Base-by-base conservation (phyloP, 1,140 invertebrate genomes). In the Drosophila bipectinata region DNA sequence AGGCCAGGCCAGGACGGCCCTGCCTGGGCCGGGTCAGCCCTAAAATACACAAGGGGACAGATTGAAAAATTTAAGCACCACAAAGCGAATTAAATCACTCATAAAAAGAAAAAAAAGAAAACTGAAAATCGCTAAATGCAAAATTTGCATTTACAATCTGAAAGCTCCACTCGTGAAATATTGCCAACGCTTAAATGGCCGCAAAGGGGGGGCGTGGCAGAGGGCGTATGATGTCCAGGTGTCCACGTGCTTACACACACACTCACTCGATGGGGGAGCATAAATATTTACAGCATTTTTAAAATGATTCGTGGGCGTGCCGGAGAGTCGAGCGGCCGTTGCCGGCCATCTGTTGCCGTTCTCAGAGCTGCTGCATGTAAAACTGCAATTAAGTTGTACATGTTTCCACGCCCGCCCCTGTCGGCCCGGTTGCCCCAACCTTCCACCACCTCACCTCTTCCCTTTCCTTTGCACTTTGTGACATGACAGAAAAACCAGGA, bases 311-410 rank as follows among this genome's bases (percentile, higher is more conserved):
- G 73, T 72, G 69, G 63, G 47, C 55, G 66, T 28, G 44, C 41
- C 30, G 59, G 37, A 49, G 61, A 63, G 67, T 51, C 66, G 41
- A 15, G 57, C 81, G 87, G 61, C 78, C 87, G 82, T 56, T 56
- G 73, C 21, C 58, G 45, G 28, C 60, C 81, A 85, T 69, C 82
- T 85, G 82, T 57, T 60, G 73, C 24, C 62, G 59, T 85, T 87
- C 82, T 58, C 82, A 84, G 54, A 58, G 52, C 51, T 61, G 61
- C 80, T 60, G 76, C 78, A 85, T 87, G 81, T 85, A 80, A 85
- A 85, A 87, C 84, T 82, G 83, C 82, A 85, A 85, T 85, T 85
- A 85, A 85, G 78, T 81, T 87, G 82, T 85, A 78, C 67, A 78
- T 68, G 68, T 67, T 44, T 32, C 48, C 15, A 14, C 41, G 41